phyloP scores from a whole-genome alignment of 2,113 vertebrate genomes.

The Dicaeum eximium region DNA sequence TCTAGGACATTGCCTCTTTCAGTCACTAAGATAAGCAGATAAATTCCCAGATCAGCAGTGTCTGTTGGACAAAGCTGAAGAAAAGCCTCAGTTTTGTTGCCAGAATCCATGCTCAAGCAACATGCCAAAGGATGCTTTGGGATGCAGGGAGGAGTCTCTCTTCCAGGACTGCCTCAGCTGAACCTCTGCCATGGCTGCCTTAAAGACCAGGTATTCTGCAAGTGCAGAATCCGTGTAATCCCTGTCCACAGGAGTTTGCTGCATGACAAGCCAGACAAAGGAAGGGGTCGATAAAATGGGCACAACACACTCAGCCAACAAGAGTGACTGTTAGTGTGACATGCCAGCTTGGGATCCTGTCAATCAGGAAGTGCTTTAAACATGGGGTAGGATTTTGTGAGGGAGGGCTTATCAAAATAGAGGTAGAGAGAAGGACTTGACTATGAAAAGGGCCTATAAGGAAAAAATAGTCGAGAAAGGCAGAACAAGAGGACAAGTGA shows the following conservation, averaged over 20 bases:
- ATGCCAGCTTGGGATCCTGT: background rate
- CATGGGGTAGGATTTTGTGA: background rate
- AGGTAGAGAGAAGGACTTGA: background rate
- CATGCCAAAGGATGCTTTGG: background rate
- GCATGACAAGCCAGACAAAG: accelerated
- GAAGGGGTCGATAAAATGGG: background rate
- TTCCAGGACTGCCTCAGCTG: background rate
- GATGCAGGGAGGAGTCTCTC: background rate
- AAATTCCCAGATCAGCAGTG: background rate
- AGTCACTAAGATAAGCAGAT: background rate
- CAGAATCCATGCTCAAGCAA: background rate
- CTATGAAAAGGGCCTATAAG: background rate
- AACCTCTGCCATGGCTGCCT: background rate
- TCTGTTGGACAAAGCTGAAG: background rate
- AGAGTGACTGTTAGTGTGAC: background rate
- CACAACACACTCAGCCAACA: background rate
- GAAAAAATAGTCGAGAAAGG: background rate
- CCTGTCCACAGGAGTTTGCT: accelerated
- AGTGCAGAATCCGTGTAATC: background rate
- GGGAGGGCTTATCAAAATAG: background rate
- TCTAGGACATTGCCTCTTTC: background rate
- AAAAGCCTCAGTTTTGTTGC: background rate
- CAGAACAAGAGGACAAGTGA: background rate
- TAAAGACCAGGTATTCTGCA: background rate
- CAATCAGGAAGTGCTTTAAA: background rate